These are phyloP conservation scores for Perizoma flavofasciatum DNA, from an alignment of 2,888 invertebrate species.

Conservation along the genomic window DNA sequence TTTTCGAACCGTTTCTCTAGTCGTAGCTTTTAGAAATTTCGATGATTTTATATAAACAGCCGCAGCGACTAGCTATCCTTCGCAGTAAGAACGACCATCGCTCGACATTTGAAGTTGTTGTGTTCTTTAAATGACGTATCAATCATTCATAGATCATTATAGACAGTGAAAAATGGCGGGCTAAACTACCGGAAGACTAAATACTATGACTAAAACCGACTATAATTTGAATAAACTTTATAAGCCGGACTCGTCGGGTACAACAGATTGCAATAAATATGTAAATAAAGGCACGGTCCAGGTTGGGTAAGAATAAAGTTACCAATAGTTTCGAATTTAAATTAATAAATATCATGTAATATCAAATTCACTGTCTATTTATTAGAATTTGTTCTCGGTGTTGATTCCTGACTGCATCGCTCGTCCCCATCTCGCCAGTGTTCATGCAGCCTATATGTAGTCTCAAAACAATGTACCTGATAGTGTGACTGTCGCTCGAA, in stretches of 20 bases:
- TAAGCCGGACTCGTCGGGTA: constrained; percentile 55
- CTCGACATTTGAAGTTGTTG: constrained; percentile 7
- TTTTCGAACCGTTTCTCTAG: constrained; percentile 77
- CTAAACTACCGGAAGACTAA: constrained; percentile 35
- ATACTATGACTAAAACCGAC: constrained; percentile 17
- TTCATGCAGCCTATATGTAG: constrained; percentile 14
- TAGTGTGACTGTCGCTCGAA: constrained; percentile 25
- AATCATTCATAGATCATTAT: constrained; percentile 55
- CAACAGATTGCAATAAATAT: constrained; percentile 79
- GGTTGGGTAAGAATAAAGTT: constrained; percentile 66
- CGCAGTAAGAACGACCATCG: constrained; percentile 58
- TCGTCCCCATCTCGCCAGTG: constrained; percentile 67
- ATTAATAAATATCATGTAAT: constrained; percentile 75
- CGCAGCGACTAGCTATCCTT: constrained; percentile 43
- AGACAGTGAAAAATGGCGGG: constrained; percentile 75
- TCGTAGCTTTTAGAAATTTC: constrained; percentile 64
- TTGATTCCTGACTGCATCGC: constrained; percentile 79
- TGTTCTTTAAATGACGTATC: constrained; percentile 10
- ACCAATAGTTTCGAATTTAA: constrained; percentile 81
- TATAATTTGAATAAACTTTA: constrained; percentile 42
- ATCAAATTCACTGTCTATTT: constrained; percentile 84
- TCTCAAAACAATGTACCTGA: constrained; percentile 33
- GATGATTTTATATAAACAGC: constrained; percentile 72
- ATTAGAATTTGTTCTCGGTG: constrained; percentile 81
- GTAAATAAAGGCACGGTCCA: constrained; percentile 76